Conservation (phyloP, 2,797 vertebrate species). For the Arctocebus calabarensis region DNA sequence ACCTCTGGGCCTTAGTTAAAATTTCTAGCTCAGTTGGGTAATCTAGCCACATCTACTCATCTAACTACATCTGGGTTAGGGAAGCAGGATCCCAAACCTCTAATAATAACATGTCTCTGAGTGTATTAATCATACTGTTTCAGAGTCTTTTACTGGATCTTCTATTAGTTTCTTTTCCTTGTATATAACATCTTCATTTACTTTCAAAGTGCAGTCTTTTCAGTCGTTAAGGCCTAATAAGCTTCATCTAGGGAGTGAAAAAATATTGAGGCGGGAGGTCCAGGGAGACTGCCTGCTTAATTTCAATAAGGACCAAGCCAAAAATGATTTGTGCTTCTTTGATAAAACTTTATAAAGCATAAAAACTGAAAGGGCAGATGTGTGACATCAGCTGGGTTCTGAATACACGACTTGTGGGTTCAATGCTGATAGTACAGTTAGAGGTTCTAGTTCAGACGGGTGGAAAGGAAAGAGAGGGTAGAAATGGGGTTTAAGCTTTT, state of each 20-base stretch:
- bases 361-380: neutral
- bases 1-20: no score
- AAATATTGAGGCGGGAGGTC: fast-evolving
- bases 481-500: no score
- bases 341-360: neutral
- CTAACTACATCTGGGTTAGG: no score
- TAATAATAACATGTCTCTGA: neutral
- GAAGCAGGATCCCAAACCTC: no score
- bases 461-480: no score
- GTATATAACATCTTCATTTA: neutral
- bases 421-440: fast-evolving
- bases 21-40: no score
- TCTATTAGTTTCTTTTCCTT: neutral
- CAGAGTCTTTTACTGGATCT: neutral
- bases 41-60: no score
- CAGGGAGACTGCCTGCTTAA: neutral
- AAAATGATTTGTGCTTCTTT: neutral
- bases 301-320: neutral
- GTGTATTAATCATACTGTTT: neutral
- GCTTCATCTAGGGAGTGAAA: neutral
- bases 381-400: no score
- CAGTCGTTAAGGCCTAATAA: neutral
- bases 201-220: neutral
- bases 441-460: no score
- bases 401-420: no score